Evolutionary conservation across 2,888 invertebrate species (phyloP), one percentile per base, ranked within the genome.

Genomic region (Tiphia femorata): DNA sequence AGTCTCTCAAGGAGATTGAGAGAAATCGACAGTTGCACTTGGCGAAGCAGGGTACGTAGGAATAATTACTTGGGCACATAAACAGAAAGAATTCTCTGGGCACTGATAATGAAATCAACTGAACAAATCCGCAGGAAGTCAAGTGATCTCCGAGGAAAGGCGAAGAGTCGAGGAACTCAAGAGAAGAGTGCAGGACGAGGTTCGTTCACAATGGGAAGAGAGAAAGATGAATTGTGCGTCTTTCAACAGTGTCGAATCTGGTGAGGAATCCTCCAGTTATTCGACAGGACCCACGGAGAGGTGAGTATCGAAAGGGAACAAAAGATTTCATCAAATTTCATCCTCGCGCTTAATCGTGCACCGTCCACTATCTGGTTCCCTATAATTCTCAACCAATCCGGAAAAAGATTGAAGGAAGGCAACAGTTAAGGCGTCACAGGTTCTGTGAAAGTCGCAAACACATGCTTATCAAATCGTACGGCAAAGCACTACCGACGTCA

Each of bases 81-180:
- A 29, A 29, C 3, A 17, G 19, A 43, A 4, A 19, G 14, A 10
- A 16, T 17, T 14, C 6, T 23, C 25, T 25, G 8, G 16, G 25
- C 12, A 14, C 1, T 7, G 14, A 33, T 4, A n/a, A 12, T 33
- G 14, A 33, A 4, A 33, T n/a, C 7, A 3, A n/a, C 33, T 12
- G 33, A n/a, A 4, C 8, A n/a, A 6, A 17, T 30, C 47, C 49
- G 12, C 78, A 96, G 96, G 96, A 59, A 93, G 93, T 72, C 92
- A 93, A 86, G 93, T 96, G 62, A 95, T 96, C 75, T 95, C 96
- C 79, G 93, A 96, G 79, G 96, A 96, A 83, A 87, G 95, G 30
- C 91, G 94, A 70, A 90, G 96, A 73, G 94, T 96, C 68, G 89
- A 91, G 58, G 95, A 95, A 75, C 84, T 96, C 50, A 95, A 96